Evolutionary conservation across 2,113 vertebrate genomes (phyloP), one percentile per base, ranked within the genome.

Genomic region (Oncorhynchus gorbuscha): DNA sequence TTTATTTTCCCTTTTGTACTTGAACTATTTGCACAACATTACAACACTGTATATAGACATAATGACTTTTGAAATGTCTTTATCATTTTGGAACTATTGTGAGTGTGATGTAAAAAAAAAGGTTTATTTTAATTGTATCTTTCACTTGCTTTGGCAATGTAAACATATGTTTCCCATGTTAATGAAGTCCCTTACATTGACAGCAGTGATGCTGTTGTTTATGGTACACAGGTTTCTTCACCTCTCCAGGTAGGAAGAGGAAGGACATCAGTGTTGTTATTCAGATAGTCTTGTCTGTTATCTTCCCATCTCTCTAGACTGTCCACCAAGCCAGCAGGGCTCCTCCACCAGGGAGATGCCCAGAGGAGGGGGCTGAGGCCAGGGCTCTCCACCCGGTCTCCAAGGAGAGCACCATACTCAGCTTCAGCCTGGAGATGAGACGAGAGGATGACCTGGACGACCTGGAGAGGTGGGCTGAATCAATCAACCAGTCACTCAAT

Each of bases 371-470:
- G 2, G 35, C 5, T 4, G 32, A 35, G 11, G 76, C 85, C 3
- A 83, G 84, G 2, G 35, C 5, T 4, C 64, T 94, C 6, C 13
- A 8, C 1, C 86, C 90, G 0, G 13, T 79, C 71, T 81, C 76
- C 13, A 91, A 89, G 71, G 91, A 93, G 72, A 18, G 24, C 3
- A 78, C 4, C 1, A 0, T 59, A 0, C 55, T 94, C 67, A 59
- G 18, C 5, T 92, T 93, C 81, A 79, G 58, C 51, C 80, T 91
- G 85, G 75, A 81, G 74, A 88, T 94, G 91, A 86, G 6, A 26
- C 78, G 49, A 74, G 78, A 85, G 75, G 75, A 78, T 4, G 77
- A 82, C 20, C 51, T 72, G 35, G 67, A 76, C 1, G 24, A 69
- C 61, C 39, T 1, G 39, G 18, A 58, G 14, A 62, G 12, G 51